These are phyloP conservation scores for Remorina albescens DNA, from an alignment of 2,797 vertebrate species.

Conservation along the genomic window DNA sequence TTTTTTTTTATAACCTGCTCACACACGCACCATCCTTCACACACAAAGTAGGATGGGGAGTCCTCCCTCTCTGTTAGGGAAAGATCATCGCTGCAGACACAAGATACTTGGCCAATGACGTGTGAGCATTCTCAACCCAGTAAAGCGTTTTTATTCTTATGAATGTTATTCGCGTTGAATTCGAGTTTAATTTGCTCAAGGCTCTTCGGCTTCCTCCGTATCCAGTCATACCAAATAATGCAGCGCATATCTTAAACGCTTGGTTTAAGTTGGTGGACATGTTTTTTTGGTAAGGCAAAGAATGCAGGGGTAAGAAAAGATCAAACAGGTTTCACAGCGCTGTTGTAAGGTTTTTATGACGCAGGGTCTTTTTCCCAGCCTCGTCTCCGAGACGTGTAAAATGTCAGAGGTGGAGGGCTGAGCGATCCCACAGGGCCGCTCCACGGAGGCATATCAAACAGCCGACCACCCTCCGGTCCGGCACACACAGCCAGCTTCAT, in stretches of 20 bases:
- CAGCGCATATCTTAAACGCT: not conserved
- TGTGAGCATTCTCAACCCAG: slow-evolving; percentile 8
- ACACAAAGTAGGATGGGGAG: slow-evolving; percentile 54
- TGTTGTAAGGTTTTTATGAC: slow-evolving; percentile 76
- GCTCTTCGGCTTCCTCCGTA: too few relatives aligned
- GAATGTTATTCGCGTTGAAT: not conserved
- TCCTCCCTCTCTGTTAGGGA: slow-evolving; percentile 24
- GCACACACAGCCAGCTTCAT: slow-evolving; percentile 57
- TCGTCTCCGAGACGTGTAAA: slow-evolving; percentile 73
- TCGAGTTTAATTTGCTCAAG: not conserved
- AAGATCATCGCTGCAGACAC: slow-evolving; percentile 29
- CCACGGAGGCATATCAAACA: slow-evolving; percentile 73
- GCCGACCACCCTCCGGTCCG: slow-evolving; percentile 61
- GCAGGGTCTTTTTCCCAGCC: slow-evolving; percentile 53
- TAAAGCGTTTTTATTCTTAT: not conserved
- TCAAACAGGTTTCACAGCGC: slow-evolving; percentile 68
- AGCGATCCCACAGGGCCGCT: slow-evolving; percentile 48
- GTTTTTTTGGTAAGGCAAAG: slow-evolving; percentile 46
- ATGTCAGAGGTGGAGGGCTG: slow-evolving; percentile 67
- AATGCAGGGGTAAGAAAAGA: slow-evolving; percentile 61
- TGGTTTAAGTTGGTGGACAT: slow-evolving; percentile 3
- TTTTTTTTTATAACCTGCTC: slow-evolving; percentile 74
- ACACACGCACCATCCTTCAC: slow-evolving; percentile 68
- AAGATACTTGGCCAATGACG: slow-evolving; percentile 5
- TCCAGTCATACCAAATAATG: not conserved